Base-by-base conservation (phyloP, 1,140 invertebrate genomes). In the Drosophila watanabei region DNA sequence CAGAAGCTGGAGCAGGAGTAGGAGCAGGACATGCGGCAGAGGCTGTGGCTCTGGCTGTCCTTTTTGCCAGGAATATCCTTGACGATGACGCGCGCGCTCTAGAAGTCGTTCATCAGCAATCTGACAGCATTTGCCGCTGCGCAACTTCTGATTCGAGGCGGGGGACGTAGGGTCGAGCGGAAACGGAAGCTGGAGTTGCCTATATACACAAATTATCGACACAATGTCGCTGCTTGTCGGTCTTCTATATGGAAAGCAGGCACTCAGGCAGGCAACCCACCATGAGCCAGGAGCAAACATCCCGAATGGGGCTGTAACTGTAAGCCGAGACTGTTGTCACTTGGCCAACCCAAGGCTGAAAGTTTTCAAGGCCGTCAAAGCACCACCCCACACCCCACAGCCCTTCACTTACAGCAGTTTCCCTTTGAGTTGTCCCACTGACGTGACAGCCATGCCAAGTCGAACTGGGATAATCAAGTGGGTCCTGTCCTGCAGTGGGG, bases 121-220 rank as follows among this genome's bases (percentile, higher is more conserved):
- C 62, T 75, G 62, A 61, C 62, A 76, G 65, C 60, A 37, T 60
- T 75, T 54, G 72, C 71, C 49, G 78, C 80, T 82, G 80, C 80
- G 80, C 80, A 85, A 72, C 66, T 80, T 85, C 57, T 80, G 80
- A 79, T 69, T 82, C 43, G 57, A 43, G 28, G 46, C 20, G 28
- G 28, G 13, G 20, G 39, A 28, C 2, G n/a, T 9, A 18, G 46
- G 32, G 13, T n/a, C 54, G 37, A 35, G 43, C 39, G 37, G 51
- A 61, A 61, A 41, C 51, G 65, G 49, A 76, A 64, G 65, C 58
- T 58, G 66, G 75, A 72, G 65, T 65, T 78, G 72, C 30, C 65
- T 73, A 80, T 78, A 84, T 69, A 86, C 70, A 86, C 82, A 85
- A 85, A 85, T 86, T 85, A 85, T 85, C 78, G 82, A 81, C 82